phyloP scores from a whole-genome alignment of 2,888 invertebrate species.

The Pachydiplax longipennis region DNA sequence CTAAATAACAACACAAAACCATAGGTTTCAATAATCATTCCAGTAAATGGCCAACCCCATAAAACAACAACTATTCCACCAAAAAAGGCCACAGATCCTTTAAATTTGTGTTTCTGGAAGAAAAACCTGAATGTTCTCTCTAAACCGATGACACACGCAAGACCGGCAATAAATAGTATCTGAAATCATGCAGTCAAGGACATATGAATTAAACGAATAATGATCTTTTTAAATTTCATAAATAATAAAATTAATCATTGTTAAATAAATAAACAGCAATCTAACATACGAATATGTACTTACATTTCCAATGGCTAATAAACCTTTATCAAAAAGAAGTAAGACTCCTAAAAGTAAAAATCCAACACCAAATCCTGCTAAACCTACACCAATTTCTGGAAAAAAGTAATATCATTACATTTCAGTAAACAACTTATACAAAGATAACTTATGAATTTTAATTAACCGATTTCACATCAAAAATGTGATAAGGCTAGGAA shows the following conservation, averaged over 20 bases:
- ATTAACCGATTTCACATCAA: too few species aligned
- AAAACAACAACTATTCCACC: constrained; percentile 92
- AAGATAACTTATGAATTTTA: too few species aligned
- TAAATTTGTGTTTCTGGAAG: constrained; percentile 95
- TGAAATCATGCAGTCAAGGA: constrained; percentile 60
- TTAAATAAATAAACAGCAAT: background rate
- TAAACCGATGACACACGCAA: constrained; percentile 95
- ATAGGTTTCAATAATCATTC: constrained; percentile 96
- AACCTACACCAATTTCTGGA: constrained; percentile 95
- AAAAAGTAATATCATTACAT: constrained; percentile 52
- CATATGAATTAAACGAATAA: background rate
- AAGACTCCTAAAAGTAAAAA: constrained; percentile 94
- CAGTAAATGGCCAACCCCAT: constrained; percentile 94
- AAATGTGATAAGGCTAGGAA: background rate
- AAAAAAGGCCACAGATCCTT: constrained; percentile 88
- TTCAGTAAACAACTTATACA: too few species aligned
- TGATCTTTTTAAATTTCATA: background rate
- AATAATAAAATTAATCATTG: background rate
- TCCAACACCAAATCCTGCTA: constrained; percentile 94
- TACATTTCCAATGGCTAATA: constrained; percentile 99
- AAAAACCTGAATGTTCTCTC: constrained; percentile 96
- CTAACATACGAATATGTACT: constrained; percentile 60
- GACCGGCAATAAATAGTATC: constrained; percentile 95
- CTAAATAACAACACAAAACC: constrained; percentile 81
- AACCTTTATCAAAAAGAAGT: constrained; percentile 93